Percentiles rank a stretch among this genome's conserved stretches.
Evolutionary conservation across 2,797 vertebrate genomes (phyloP).

Genomic region (Eulemur coronatus): DNA sequence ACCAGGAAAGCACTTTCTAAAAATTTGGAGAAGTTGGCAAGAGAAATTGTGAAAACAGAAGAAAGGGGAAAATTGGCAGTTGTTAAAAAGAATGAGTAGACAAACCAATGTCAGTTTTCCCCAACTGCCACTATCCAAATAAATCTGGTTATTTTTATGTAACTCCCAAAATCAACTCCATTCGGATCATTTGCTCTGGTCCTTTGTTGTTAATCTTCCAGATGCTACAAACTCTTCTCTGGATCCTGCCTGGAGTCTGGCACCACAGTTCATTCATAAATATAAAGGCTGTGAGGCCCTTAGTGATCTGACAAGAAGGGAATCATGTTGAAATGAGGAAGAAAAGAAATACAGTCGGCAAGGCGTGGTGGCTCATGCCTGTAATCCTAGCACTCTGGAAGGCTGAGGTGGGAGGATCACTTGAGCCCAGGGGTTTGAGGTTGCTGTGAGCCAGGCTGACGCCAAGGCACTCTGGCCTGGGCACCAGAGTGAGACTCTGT

Average conservation of each 20-base stretch:
- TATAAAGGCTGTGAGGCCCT: neutral
- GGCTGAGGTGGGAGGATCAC: too few species aligned
- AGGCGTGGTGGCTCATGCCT: too few species aligned
- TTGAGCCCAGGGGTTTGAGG: too few species aligned
- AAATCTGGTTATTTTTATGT: neutral
- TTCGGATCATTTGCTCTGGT: neutral
- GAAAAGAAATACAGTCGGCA: neutral
- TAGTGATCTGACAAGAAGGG: neutral
- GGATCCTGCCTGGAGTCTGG: neutral
- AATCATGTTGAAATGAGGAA: neutral
- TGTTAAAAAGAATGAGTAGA: neutral
- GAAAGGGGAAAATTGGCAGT: neutral
- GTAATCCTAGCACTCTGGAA: too few species aligned
- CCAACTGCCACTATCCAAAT: neutral
- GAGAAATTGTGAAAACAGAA: neutral
- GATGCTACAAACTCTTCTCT: neutral
- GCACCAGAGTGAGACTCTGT: too few species aligned
- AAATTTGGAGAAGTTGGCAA: neutral
- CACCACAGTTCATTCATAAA: neutral
- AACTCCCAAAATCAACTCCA: neutral
- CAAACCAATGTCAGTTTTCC: neutral
- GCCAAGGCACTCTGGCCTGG: accelerated
- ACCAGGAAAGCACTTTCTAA: neutral
- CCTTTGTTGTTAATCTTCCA: neutral
- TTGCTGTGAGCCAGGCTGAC: too few species aligned